phyloP scores from a whole-genome alignment of 2,113 vertebrate genomes.

The Odobenus rosmarus region DNA sequence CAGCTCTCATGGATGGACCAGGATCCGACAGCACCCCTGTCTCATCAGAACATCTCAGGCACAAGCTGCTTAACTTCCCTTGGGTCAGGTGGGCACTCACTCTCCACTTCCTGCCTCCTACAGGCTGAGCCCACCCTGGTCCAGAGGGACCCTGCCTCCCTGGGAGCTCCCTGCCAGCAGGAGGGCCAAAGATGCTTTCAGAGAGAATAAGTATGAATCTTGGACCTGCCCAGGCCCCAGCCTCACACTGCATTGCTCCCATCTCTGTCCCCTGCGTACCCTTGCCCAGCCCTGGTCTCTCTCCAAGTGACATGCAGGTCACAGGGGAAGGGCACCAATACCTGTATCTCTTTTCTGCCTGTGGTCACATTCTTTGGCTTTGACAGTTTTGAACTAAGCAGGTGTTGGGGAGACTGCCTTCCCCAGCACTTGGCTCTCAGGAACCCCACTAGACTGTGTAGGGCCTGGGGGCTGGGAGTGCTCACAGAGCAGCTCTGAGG shows the following conservation, averaged over 20 bases:
- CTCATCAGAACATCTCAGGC: background rate
- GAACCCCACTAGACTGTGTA: background rate
- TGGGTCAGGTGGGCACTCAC: rapidly evolving
- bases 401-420: background rate
- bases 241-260: background rate
- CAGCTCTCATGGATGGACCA: background rate
- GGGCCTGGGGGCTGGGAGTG: background rate
- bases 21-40: background rate
- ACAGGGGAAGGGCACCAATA: background rate
- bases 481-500: background rate
- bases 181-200: background rate
- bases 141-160: background rate
- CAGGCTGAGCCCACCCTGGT: background rate
- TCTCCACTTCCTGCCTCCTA: background rate
- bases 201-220: background rate
- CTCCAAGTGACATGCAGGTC: background rate
- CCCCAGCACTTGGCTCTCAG: background rate
- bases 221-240: rapidly evolving
- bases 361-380: background rate
- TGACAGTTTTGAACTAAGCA: background rate
- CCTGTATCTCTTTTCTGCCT: background rate
- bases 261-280: background rate
- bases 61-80: background rate
- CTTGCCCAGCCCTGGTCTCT: background rate
- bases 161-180: background rate